phyloP scores from a whole-genome alignment of 2,113 vertebrate species.

The Bubo scandiacus region DNA sequence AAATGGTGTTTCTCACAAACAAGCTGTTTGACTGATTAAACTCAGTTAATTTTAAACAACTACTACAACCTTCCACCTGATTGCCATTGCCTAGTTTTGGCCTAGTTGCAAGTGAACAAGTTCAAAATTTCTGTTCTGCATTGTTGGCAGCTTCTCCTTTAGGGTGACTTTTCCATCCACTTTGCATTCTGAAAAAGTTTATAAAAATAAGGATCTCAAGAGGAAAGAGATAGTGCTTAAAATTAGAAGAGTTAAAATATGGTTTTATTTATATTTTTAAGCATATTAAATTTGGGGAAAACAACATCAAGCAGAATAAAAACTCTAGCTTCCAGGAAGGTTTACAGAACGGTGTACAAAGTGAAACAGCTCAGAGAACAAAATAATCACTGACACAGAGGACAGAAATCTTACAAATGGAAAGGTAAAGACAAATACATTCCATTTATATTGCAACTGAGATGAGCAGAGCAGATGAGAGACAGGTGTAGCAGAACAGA shows the following conservation, averaged over 20 bases:
- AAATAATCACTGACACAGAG: neutral
- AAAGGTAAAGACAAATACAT: neutral
- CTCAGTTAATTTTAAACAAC: conserved; percentile 1
- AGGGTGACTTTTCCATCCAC: neutral
- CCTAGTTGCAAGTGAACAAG: neutral
- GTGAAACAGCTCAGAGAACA: neutral
- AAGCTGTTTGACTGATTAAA: conserved; percentile 12
- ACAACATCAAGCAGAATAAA: neutral
- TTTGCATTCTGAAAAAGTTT: neutral
- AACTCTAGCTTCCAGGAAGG: neutral
- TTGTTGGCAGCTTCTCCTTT: neutral
- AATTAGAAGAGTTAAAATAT: neutral
- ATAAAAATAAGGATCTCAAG: neutral
- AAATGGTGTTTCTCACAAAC: neutral
- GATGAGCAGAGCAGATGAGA: neutral
- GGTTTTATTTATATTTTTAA: neutral
- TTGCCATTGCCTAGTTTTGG: neutral
- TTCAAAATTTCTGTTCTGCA: neutral
- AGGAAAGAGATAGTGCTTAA: neutral
- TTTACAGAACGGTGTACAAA: neutral
- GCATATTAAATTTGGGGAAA: neutral
- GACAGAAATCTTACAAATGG: neutral
- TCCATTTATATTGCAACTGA: neutral
- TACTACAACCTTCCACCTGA: neutral
- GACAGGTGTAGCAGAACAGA: conserved; percentile 29